These are phyloP conservation scores for Pagrus major DNA, from an alignment of 2,113 vertebrate genomes.

Conservation along the genomic window DNA sequence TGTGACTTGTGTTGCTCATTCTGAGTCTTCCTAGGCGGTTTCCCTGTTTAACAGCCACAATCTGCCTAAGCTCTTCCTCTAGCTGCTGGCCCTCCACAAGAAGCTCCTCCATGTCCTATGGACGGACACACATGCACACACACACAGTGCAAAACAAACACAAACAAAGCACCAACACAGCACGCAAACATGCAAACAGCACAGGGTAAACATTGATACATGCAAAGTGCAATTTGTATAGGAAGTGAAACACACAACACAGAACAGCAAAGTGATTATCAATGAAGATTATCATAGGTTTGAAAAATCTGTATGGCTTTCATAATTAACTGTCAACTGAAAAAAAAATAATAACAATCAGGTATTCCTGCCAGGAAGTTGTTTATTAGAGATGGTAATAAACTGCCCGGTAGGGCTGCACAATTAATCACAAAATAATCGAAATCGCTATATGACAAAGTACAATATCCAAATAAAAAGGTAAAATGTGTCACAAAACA, in stretches of 20 bases:
- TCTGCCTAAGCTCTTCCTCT: slow-evolving; percentile 65
- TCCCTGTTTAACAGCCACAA: slow-evolving; percentile 58
- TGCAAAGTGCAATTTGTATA: slow-evolving; percentile 23
- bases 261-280: slow-evolving; percentile 10
- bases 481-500: too few relatives aligned
- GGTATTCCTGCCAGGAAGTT: background rate
- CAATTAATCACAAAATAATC: too few relatives aligned
- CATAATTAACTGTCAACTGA: background rate
- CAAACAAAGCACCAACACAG: slow-evolving; percentile 11
- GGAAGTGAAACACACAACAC: slow-evolving; percentile 20
- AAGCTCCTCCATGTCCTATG: slow-evolving; percentile 68
- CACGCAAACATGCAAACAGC: slow-evolving; percentile 53
- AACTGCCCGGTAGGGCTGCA: too few relatives aligned
- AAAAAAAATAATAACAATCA: background rate
- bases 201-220: slow-evolving; percentile 40
- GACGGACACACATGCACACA: slow-evolving; percentile 57
- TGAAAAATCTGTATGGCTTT: background rate
- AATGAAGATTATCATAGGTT: background rate
- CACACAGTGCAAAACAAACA: slow-evolving; percentile 52
- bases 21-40: slow-evolving; percentile 64
- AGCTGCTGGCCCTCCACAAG: slow-evolving; percentile 56
- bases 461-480: too few relatives aligned
- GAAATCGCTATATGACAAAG: too few relatives aligned
- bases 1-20: slow-evolving; percentile 47
- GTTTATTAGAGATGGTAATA: background rate